Percentiles rank a stretch among this genome's conserved stretches.
phyloP scores from a whole-genome alignment of 2,888 invertebrate genomes.

The Hirtodrosophila histrioides region DNA sequence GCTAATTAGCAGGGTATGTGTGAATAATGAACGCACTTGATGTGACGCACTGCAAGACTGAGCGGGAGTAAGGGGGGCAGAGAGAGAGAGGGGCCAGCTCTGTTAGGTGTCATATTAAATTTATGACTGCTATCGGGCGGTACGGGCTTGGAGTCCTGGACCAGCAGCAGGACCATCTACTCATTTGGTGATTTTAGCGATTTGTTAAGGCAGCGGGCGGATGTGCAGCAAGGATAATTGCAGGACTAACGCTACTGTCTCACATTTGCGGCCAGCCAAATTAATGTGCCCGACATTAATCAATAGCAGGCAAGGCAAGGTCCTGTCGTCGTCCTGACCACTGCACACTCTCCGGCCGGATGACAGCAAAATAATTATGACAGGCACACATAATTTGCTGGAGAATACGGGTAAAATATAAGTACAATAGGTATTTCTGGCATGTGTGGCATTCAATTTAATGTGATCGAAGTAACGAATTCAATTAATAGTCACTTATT shows the following conservation, averaged over 20 bases:
- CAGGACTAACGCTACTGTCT: constrained; percentile 32
- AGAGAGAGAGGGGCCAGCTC: constrained; percentile 17
- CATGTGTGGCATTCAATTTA: too few relatives aligned
- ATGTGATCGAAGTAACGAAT: too few relatives aligned
- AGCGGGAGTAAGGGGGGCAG: background rate
- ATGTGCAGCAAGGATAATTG: background rate
- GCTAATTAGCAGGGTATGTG: constrained; percentile 79
- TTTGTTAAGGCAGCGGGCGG: constrained; percentile 37
- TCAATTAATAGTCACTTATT: too few relatives aligned
- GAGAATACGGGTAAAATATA: too few relatives aligned
- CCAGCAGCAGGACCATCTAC: constrained; percentile 23
- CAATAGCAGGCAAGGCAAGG: constrained; percentile 21
- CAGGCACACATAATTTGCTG: too few relatives aligned
- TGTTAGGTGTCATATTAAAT: constrained; percentile 69
- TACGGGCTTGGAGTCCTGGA: background rate
- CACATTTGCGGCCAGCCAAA: constrained; percentile 26
- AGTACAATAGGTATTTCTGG: too few relatives aligned
- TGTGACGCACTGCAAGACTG: constrained; percentile 34
- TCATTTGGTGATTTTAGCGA: constrained; percentile 50
- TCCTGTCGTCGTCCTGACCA: constrained; percentile 4
- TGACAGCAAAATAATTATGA: background rate
- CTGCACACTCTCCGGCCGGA: background rate
- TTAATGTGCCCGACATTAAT: constrained; percentile 44
- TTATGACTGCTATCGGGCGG: constrained; percentile 53
- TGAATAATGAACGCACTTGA: constrained; percentile 73